A percentile compares a stretch with the other conserved stretches of the same genome.
Evolutionary conservation across 2,113 vertebrate genomes (phyloP).

Genomic region (Nematolebias whitei): DNA sequence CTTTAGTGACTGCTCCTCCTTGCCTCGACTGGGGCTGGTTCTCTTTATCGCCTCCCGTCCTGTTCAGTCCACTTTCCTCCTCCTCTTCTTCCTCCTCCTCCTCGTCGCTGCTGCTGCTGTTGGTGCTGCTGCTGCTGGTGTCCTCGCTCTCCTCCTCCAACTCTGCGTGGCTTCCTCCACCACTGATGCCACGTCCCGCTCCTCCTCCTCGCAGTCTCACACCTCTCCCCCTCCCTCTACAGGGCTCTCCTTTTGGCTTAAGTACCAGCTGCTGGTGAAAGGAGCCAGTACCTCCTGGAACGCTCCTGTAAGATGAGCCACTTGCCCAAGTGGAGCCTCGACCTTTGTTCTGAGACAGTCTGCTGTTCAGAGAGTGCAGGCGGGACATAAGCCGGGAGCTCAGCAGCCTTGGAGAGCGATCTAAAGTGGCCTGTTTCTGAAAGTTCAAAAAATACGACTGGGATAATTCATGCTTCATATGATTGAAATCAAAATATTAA

Average conservation of each 20-base stretch:
- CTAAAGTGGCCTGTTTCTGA: constrained; percentile 61
- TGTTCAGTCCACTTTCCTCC: constrained; percentile 52
- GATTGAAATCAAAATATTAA: not conserved
- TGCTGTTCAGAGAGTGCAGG: constrained; percentile 78
- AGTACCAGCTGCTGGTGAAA: constrained; percentile 35
- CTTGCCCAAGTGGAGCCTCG: constrained; percentile 42
- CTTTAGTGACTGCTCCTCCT: constrained; percentile 62
- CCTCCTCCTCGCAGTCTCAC: constrained; percentile 73
- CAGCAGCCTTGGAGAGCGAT: constrained; percentile 58
- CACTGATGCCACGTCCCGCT: constrained; percentile 62
- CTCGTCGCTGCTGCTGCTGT: constrained; percentile 42
- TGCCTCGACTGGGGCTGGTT: constrained; percentile 70
- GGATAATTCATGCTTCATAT: not conserved
- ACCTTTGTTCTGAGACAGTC: constrained; percentile 72
- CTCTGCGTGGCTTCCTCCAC: constrained; percentile 51
- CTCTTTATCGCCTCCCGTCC: constrained; percentile 72
- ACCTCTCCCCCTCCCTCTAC: constrained; percentile 70
- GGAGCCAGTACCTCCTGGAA: constrained; percentile 19
- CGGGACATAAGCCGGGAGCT: constrained; percentile 75
- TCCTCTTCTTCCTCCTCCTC: constrained; percentile 35
- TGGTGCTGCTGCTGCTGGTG: constrained; percentile 60
- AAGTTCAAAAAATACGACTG: not conserved
- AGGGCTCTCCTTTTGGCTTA: constrained; percentile 57
- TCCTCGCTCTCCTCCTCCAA: constrained; percentile 61
- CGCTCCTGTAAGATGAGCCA: constrained; percentile 37